Evolutionary conservation across 2,113 vertebrate species (phyloP).

Genomic region (Macrotus californicus): DNA sequence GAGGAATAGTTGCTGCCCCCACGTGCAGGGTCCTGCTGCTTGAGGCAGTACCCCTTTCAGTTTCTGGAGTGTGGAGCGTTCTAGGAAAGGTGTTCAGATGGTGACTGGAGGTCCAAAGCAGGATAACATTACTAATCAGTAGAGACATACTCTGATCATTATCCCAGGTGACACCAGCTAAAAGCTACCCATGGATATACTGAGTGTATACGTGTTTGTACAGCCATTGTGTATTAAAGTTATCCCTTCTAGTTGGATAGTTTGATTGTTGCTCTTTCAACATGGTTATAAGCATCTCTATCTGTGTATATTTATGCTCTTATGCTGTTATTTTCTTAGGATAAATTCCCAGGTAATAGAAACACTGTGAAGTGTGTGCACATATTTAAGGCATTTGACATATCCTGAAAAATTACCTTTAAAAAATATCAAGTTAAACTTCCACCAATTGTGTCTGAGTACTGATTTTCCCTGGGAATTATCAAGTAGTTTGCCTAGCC

Average conservation of each 20-base stretch:
- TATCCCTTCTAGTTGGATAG: not conserved
- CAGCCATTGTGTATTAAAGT: not conserved
- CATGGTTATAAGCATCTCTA: not conserved
- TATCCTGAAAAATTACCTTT: not conserved
- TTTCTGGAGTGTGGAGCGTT: not conserved
- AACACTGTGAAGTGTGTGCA: not conserved
- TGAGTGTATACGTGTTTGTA: accelerated
- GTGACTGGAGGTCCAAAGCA: not conserved
- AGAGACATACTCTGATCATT: not conserved
- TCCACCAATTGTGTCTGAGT: not conserved
- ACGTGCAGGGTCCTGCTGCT: not conserved
- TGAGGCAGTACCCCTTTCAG: not conserved
- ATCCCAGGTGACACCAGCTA: not conserved
- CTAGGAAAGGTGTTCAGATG: not conserved
- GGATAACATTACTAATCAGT: not conserved
- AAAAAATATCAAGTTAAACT: not conserved
- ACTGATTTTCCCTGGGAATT: not conserved
- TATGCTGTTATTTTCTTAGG: not conserved
- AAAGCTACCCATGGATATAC: not conserved
- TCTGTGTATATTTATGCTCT: not conserved
- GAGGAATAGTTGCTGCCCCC: not conserved
- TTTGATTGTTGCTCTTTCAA: not conserved
- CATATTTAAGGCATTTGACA: not conserved
- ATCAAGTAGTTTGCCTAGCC: not conserved
- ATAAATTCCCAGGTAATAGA: not conserved